A percentile compares a stretch with the other conserved stretches of the same genome.
Evolutionary conservation across 2,888 invertebrate species (phyloP).

Genomic region (Pseudococcus jackbeardsleyi): DNA sequence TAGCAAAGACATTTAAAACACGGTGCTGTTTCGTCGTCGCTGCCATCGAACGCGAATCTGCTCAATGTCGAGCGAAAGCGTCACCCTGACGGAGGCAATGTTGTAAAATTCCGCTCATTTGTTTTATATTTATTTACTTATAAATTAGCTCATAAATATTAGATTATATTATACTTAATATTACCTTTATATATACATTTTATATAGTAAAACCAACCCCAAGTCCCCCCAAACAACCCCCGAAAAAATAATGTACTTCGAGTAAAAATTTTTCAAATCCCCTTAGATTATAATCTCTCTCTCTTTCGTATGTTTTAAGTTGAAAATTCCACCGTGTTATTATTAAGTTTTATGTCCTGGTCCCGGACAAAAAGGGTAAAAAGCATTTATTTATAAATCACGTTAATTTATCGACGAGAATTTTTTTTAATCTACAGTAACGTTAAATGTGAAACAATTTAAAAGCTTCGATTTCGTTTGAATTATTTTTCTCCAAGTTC

Average conservation of each 20-base stretch:
- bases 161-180: neutral
- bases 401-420: constrained; percentile 38
- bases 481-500: constrained; percentile 55
- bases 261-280: neutral
- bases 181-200: neutral
- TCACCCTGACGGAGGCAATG: neutral
- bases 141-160: constrained; percentile 30
- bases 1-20: constrained; percentile 31
- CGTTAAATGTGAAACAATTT: constrained; percentile 47
- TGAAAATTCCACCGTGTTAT: constrained; percentile 41
- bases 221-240: no score
- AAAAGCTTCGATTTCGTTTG: constrained; percentile 41
- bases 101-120: constrained; percentile 32
- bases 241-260: constrained; percentile 9
- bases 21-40: neutral
- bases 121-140: neutral
- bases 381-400: constrained; percentile 63
- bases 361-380: constrained; percentile 65
- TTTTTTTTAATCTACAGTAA: constrained; percentile 45
- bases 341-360: constrained; percentile 61
- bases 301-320: constrained; percentile 33
- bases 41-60: neutral
- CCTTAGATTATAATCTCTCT: constrained; percentile 36
- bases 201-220: constrained; percentile 12
- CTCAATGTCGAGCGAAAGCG: constrained; percentile 34